Percentiles rank a stretch among this genome's conserved stretches.
Evolutionary conservation across 1,140 invertebrate genomes (phyloP).

Genomic region (Diabrotica virgifera): DNA sequence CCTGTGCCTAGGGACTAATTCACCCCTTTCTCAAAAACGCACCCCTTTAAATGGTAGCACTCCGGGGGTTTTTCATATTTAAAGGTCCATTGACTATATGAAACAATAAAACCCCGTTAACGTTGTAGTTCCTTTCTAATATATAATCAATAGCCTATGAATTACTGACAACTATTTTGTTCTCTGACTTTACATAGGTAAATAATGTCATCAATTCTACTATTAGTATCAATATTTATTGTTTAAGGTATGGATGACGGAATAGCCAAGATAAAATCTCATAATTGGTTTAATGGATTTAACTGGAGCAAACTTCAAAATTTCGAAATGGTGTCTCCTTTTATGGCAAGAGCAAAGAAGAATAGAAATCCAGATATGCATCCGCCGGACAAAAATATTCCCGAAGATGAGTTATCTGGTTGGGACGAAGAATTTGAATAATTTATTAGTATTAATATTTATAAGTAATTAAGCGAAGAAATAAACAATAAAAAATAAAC

Average conservation of each 20-base stretch:
- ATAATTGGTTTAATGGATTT: slow-evolving; percentile 65
- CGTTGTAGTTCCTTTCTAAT: too few relatives aligned
- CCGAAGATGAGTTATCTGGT: slow-evolving; percentile 3
- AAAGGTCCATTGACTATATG: too few relatives aligned
- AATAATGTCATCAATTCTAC: neutral
- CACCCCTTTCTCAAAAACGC: too few relatives aligned
- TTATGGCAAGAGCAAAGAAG: neutral
- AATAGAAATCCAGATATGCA: neutral
- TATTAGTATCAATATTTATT: neutral
- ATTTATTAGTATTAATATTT: neutral
- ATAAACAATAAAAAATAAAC: too few relatives aligned
- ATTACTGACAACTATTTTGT: too few relatives aligned
- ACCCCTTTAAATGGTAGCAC: too few relatives aligned
- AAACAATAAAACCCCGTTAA: too few relatives aligned
- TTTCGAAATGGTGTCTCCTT: slow-evolving; percentile 23
- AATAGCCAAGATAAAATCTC: slow-evolving; percentile 86
- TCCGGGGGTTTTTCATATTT: too few relatives aligned
- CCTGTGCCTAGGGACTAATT: too few relatives aligned
- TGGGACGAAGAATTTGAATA: slow-evolving; percentile 11
- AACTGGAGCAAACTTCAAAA: slow-evolving; percentile 29
- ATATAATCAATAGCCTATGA: too few relatives aligned
- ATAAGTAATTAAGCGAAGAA: too few relatives aligned
- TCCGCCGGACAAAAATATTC: neutral
- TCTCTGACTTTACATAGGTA: too few relatives aligned
- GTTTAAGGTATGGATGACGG: slow-evolving; percentile 50